Base-by-base conservation (phyloP, 2,888 invertebrate genomes). In the Trachelus iudaicus region DNA sequence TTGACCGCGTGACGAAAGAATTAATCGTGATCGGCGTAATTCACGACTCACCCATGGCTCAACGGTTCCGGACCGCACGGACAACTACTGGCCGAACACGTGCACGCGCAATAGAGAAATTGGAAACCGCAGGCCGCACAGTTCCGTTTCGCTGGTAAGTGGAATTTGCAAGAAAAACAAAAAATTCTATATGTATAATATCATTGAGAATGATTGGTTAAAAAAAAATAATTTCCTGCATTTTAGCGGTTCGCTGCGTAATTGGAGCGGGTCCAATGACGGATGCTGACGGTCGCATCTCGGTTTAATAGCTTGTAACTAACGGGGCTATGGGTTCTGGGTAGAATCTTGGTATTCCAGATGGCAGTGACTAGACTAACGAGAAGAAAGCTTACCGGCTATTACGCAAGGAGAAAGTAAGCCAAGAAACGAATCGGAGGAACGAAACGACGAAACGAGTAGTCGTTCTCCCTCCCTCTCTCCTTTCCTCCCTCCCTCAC, bases 361-460 rank as follows among this genome's bases (percentile, higher is more conserved):
- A 56, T 56, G 23, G 56, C 56, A 23, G 56, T 56, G 56, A 56
- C 56, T 56, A 56, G 56, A 56, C 56, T 56, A 56, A 56, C 56
- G 56, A 56, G 56, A 56, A 56, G 56, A 56, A 56, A 56, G 56
- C 56, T 56, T 15, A 23, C 56, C 56, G 56, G 56, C 23, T 56
- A 83, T 87, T 87, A 84, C 83, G 85, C 83, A 85, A 85, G 84
- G 87, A 83, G 87, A 87, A 87, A 87, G 86, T 85, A 56, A 56
- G 56, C 56, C 56, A 56, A 56, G 56, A 56, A 56, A 56, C 56
- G 56, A 56, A 56, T 56, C 56, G 56, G 23, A 56, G 23, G 56
- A 56, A 56, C 80, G 79, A 81, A 73, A 30, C 80, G 68, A 80
- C 79, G 79, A 77, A 80, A 76, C 81, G 77, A 75, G 73, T 68